Conservation (phyloP, 2,797 vertebrate species). For the Hippoglossus hippoglossus region DNA sequence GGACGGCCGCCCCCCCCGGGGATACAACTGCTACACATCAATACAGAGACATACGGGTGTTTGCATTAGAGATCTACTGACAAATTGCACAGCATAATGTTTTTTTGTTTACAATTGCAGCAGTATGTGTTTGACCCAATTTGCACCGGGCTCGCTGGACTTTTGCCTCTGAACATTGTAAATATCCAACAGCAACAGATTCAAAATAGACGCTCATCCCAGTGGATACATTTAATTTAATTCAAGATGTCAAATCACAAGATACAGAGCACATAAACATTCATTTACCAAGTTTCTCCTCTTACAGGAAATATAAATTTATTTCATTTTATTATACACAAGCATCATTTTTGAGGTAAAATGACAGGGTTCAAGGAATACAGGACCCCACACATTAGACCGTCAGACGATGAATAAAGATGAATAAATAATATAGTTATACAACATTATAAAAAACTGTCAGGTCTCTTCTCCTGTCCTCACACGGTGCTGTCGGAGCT, state of each 20-base stretch:
- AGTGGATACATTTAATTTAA: constrained; percentile 22
- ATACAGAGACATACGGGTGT: constrained; percentile 4
- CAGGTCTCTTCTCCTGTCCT: not conserved
- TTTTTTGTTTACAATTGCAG: not conserved
- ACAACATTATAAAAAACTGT: not conserved
- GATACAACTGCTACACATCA: constrained; percentile 6
- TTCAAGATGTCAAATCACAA: constrained; percentile 25
- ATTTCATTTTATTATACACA: not conserved
- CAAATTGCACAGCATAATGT: not conserved
- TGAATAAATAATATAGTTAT: constrained; percentile 7
- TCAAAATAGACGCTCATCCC: not conserved
- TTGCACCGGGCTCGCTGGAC: not conserved
- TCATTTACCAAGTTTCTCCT: not conserved
- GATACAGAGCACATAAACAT: constrained; percentile 23
- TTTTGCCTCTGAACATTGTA: not conserved
- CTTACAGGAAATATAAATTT: not conserved
- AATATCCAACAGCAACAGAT: constrained; percentile 2
- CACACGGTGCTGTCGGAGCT: constrained; percentile 50
- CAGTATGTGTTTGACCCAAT: not conserved
- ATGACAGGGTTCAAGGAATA: not conserved
- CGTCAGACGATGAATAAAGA: constrained; percentile 13
- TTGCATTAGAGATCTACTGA: constrained; percentile 8
- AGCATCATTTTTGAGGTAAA: constrained; percentile 4
- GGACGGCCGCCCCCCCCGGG: constrained; percentile 15
- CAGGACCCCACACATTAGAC: constrained; percentile 6